These are phyloP conservation scores for Cliona cf. orientalis DNA, from an alignment of 37 sponge, comb jelly and placozoan species.

Conservation along the genomic window DNA sequence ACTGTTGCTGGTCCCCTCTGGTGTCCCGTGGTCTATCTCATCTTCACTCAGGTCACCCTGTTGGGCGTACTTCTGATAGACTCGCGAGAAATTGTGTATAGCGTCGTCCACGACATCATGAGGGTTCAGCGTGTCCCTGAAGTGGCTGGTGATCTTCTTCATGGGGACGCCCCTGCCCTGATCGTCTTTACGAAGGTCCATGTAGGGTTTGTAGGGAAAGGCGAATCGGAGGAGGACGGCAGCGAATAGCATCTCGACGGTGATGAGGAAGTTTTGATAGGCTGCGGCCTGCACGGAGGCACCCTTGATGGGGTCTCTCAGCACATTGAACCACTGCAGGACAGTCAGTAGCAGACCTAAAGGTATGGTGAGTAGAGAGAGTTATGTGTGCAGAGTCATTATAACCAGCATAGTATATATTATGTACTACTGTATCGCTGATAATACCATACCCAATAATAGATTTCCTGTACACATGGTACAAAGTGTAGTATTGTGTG, in stretches of 20 bases:
- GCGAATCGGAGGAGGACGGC: constrained; percentile 88
- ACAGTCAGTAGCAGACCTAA: constrained; percentile 85
- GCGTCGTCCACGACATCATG: constrained; percentile 93
- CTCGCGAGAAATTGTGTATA: constrained; percentile 95
- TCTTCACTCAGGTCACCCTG: constrained; percentile 75
- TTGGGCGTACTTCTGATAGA: constrained; percentile 92
- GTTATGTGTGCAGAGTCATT: background rate
- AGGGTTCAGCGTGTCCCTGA: constrained; percentile 95
- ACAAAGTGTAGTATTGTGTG: no score
- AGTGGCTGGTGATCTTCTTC: constrained; percentile 76
- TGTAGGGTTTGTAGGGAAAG: constrained; percentile 87
- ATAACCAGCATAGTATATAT: background rate
- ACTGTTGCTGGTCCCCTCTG: background rate
- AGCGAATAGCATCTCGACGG: constrained; percentile 95
- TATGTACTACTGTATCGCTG: no score
- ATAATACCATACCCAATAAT: no score
- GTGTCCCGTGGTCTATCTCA: constrained; percentile 8
- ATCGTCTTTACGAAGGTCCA: constrained; percentile 64
- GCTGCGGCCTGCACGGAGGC: constrained; percentile 61
- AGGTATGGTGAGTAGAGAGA: constrained; percentile 1
- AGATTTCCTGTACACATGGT: no score
- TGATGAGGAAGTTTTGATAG: constrained; percentile 97
- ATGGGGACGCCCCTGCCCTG: constrained; percentile 79
- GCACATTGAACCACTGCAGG: constrained; percentile 62
- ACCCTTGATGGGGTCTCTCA: constrained; percentile 36